A percentile compares a stretch with the other conserved stretches of the same genome.
Conservation (phyloP, 2,797 vertebrate species). For the Parauchenoglanis ngamensis region DNA sequence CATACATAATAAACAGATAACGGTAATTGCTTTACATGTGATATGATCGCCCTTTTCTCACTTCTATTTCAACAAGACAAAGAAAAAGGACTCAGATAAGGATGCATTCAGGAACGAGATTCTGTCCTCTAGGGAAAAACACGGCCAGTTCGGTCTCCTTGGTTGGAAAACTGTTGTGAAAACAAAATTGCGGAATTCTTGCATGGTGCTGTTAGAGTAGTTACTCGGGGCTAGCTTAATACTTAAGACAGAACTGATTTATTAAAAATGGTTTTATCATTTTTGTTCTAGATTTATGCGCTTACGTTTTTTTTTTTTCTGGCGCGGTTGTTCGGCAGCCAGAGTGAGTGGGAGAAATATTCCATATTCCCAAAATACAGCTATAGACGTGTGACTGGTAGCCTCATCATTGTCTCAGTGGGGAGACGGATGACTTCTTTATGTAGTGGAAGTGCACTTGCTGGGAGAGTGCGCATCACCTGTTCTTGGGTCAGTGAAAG, state of each 20-base stretch:
- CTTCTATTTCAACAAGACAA: slow-evolving; percentile 33
- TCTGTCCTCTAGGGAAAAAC: slow-evolving; percentile 44
- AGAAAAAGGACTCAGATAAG: slow-evolving; percentile 34
- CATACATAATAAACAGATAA: slow-evolving; percentile 42
- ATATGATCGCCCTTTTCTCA: slow-evolving; percentile 29
- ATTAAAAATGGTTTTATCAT: slow-evolving; percentile 33
- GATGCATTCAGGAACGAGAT: neutral
- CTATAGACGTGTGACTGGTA: slow-evolving; percentile 26
- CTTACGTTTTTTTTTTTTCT: neutral
- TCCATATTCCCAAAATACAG: slow-evolving; percentile 17
- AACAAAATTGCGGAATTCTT: slow-evolving; percentile 16
- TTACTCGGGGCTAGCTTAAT: slow-evolving; percentile 40
- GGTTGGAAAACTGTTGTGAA: slow-evolving; percentile 28
- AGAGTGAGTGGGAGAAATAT: neutral
- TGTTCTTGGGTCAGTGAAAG: slow-evolving; percentile 29
- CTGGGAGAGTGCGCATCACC: slow-evolving; percentile 17
- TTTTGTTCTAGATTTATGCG: slow-evolving; percentile 18
- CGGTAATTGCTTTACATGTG: slow-evolving; percentile 41
- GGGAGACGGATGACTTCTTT: slow-evolving; percentile 26
- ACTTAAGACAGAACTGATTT: slow-evolving; percentile 18
- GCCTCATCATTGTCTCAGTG: slow-evolving; percentile 29
- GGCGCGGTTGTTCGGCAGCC: neutral
- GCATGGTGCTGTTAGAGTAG: slow-evolving; percentile 32
- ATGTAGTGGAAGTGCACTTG: slow-evolving; percentile 40
- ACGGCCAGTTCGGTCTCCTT: slow-evolving; percentile 25